phyloP scores from a whole-genome alignment of 2,888 invertebrate species.

The Diaphora mendica region DNA sequence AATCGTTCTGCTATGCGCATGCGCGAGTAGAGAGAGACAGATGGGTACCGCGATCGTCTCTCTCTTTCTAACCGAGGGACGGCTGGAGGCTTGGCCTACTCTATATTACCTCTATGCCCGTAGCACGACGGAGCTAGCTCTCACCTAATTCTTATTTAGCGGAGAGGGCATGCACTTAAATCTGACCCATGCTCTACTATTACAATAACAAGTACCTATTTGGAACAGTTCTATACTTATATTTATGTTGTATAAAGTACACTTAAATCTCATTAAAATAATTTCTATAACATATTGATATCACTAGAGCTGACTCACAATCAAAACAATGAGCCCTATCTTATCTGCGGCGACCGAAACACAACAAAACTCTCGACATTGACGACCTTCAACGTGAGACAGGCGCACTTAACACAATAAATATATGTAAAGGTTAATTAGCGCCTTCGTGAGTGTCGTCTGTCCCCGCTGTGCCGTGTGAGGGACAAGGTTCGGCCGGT shows the following conservation, averaged over 20 bases:
- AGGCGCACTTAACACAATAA: too few relatives aligned
- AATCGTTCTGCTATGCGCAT: too few relatives aligned
- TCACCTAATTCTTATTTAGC: neutral
- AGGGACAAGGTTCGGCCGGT: too few relatives aligned
- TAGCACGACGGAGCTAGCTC: neutral
- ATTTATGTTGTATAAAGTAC: neutral
- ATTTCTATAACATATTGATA: neutral
- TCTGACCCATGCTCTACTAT: neutral
- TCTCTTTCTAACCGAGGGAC: too few relatives aligned
- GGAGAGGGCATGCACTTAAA: neutral
- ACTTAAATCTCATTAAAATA: neutral
- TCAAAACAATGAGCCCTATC: neutral
- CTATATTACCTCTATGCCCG: too few relatives aligned
- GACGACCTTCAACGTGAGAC: too few relatives aligned
- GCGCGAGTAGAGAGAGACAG: too few relatives aligned
- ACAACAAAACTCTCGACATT: neutral
- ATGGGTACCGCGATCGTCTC: too few relatives aligned
- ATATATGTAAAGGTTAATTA: too few relatives aligned
- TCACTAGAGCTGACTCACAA: neutral
- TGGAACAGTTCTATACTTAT: neutral
- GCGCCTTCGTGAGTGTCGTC: neutral
- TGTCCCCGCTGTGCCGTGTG: neutral
- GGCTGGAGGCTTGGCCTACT: too few relatives aligned
- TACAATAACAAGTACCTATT: neutral
- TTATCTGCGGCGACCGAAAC: neutral